Percentiles rank a stretch among this genome's conserved stretches.
Evolutionary conservation across 2,797 vertebrate genomes (phyloP).

Genomic region (Florisuga fusca): DNA sequence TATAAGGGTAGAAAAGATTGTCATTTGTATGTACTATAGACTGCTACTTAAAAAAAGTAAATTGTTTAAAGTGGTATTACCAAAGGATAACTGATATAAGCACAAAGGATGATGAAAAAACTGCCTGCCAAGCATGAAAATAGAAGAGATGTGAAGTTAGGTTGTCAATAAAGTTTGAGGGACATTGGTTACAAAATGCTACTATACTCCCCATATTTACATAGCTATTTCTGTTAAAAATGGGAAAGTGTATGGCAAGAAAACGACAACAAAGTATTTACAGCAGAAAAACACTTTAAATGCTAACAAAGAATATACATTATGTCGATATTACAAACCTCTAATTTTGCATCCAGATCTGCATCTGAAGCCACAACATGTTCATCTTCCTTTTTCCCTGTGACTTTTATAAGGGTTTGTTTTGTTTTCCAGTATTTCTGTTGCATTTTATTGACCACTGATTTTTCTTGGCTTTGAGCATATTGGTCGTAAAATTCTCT

Average conservation of each 20-base stretch:
- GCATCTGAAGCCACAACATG: slow-evolving; percentile 96
- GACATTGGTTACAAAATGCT: neutral
- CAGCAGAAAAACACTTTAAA: neutral
- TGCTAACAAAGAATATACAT: neutral
- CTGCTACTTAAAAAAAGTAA: neutral
- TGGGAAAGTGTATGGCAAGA: neutral
- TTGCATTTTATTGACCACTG: slow-evolving; percentile 96
- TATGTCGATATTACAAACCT: slow-evolving; percentile 80
- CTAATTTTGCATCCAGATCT: slow-evolving; percentile 93
- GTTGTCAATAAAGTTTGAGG: neutral
- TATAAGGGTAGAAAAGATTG: neutral
- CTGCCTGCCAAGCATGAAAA: neutral
- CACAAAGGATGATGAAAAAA: neutral
- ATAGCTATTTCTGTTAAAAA: neutral
- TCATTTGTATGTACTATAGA: neutral
- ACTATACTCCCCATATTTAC: neutral
- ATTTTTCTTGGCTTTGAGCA: slow-evolving; percentile 90
- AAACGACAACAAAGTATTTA: neutral
- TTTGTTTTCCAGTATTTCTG: slow-evolving; percentile 98
- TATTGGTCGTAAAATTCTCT: slow-evolving; percentile 89
- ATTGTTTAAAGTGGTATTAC: neutral
- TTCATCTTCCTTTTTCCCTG: slow-evolving; percentile 95
- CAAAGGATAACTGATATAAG: neutral
- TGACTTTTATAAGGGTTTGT: slow-evolving; percentile 95
- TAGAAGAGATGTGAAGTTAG: neutral